These are phyloP conservation scores for Polietes domitor DNA, from an alignment of 2,888 invertebrate species.

Conservation along the genomic window DNA sequence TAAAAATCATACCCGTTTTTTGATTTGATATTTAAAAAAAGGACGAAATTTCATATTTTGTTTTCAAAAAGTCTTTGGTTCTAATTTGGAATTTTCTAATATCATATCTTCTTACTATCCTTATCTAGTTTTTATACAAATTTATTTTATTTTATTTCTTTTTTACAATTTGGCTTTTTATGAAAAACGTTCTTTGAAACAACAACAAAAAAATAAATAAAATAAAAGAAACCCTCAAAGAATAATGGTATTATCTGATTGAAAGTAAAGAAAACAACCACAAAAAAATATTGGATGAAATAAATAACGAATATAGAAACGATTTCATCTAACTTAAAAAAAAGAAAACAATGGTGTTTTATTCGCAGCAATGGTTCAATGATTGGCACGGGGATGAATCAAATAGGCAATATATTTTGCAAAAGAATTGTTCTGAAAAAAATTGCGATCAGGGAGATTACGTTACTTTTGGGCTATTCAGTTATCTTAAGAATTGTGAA, in stretches of 20 bases:
- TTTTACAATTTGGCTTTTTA: constrained; percentile 18
- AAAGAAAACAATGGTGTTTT: constrained; percentile 40
- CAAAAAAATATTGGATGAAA: constrained; percentile 55
- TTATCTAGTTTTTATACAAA: neutral
- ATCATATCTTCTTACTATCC: neutral
- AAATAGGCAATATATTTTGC: no score
- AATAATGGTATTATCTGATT: constrained; percentile 50
- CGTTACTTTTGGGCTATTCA: no score
- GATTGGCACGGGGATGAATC: no score
- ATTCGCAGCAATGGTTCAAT: no score
- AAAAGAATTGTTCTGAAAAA: no score
- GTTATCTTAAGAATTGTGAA: no score
- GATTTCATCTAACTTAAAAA: constrained; percentile 55
- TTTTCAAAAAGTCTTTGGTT: neutral
- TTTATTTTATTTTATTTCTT: constrained; percentile 9
- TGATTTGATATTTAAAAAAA: no score
- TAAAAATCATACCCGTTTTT: no score
- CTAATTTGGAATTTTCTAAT: neutral
- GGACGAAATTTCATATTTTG: no score
- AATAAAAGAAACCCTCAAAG: constrained; percentile 17
- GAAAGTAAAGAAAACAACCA: constrained; percentile 30
- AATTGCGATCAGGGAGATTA: neutral
- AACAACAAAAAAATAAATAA: constrained; percentile 8
- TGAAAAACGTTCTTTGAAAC: constrained; percentile 8
- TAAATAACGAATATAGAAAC: constrained; percentile 53